These are phyloP conservation scores for Protonemura montana DNA, from an alignment of 2,888 invertebrate species.

Conservation along the genomic window DNA sequence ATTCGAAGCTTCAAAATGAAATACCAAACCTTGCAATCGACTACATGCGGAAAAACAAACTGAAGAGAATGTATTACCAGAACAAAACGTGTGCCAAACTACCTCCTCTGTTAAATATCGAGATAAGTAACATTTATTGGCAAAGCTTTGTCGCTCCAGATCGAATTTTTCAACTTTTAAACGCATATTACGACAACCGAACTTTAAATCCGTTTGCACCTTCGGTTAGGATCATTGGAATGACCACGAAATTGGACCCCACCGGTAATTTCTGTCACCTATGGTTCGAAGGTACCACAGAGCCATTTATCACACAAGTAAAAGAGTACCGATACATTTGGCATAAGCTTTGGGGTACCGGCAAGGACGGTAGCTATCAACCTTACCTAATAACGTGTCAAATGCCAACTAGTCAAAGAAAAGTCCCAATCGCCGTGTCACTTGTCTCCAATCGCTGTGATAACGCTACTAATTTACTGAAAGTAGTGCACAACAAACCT, in stretches of 20 bases:
- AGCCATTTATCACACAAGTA: slow-evolving; percentile 52
- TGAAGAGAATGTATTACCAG: slow-evolving; percentile 53
- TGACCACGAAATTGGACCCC: slow-evolving; percentile 55
- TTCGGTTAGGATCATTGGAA: slow-evolving; percentile 55
- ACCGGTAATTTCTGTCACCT: slow-evolving; percentile 53
- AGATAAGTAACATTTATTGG: slow-evolving; percentile 57
- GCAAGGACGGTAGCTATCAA: slow-evolving; percentile 55
- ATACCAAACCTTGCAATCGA: slow-evolving; percentile 56
- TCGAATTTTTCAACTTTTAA: slow-evolving; percentile 56
- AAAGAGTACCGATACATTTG: slow-evolving; percentile 55
- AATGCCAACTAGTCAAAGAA: slow-evolving; percentile 51
- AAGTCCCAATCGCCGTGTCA: slow-evolving; percentile 54
- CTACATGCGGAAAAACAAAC: slow-evolving; percentile 55
- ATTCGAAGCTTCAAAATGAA: background rate
- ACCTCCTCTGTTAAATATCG: slow-evolving; percentile 55
- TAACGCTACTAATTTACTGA: slow-evolving; percentile 55
- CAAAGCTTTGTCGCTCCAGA: slow-evolving; percentile 54
- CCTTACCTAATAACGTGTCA: slow-evolving; percentile 56
- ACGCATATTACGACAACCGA: slow-evolving; percentile 57
- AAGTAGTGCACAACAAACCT: slow-evolving; percentile 53
- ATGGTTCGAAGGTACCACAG: slow-evolving; percentile 52
- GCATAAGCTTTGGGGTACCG: slow-evolving; percentile 56
- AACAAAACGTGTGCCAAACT: slow-evolving; percentile 52
- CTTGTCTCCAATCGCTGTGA: slow-evolving; percentile 55
- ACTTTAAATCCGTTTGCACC: slow-evolving; percentile 51